Percentiles rank a stretch among this genome's conserved stretches.
Evolutionary conservation across 92 coral and sea anemone species (phyloP).

Genomic region (Epizoanthus ramosus): DNA sequence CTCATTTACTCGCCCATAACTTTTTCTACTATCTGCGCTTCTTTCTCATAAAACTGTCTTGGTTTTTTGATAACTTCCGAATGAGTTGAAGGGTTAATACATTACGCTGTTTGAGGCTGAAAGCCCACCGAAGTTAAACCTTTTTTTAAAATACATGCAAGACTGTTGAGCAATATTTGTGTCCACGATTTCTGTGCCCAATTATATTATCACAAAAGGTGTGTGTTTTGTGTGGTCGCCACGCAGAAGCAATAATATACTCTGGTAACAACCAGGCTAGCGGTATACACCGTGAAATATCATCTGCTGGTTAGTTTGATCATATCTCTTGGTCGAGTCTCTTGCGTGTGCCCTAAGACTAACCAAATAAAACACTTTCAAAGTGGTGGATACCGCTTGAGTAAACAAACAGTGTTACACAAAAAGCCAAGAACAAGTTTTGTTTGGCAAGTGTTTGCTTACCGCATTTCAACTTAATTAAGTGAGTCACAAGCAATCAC

Average conservation of each 20-base stretch:
- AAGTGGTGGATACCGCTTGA: conserved; percentile 30
- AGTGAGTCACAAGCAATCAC: conserved; percentile 18
- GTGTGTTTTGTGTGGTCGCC: background rate
- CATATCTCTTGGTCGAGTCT: conserved; percentile 1
- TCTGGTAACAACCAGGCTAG: background rate
- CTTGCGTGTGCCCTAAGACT: conserved; percentile 1
- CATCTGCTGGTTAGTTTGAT: conserved; percentile 2
- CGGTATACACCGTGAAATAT: conserved; percentile 1
- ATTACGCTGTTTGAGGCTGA: background rate
- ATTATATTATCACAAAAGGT: background rate
- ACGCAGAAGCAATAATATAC: background rate
- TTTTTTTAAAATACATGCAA: background rate
- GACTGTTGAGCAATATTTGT: conserved; percentile 6
- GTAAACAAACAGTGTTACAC: conserved; percentile 25
- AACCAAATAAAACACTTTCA: conserved; percentile 19
- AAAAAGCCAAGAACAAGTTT: conserved; percentile 27
- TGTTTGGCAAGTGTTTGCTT: conserved; percentile 29
- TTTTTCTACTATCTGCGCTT: background rate
- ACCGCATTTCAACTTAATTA: conserved; percentile 35
- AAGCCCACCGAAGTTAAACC: background rate
- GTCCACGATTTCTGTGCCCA: background rate
- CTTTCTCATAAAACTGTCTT: conserved; percentile 33
- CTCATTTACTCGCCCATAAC: conserved; percentile 11
- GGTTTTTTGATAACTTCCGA: conserved; percentile 5
- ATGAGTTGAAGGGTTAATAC: background rate